Evolutionary conservation across 2,888 invertebrate species (phyloP).

Genomic region (Mythimna ferrago): DNA sequence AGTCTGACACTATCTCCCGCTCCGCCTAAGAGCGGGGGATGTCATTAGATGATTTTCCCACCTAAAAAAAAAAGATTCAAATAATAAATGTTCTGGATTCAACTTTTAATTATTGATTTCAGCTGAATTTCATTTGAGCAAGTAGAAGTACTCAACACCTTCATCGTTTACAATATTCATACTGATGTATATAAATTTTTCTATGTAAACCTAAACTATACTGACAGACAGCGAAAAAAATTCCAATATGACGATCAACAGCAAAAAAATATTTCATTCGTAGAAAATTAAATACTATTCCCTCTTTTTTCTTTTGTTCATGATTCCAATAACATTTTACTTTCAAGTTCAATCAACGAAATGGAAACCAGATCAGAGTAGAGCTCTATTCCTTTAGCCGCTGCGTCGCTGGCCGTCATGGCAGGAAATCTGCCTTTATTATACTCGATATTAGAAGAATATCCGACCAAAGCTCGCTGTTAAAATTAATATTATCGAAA

Average conservation of each 20-base stretch:
- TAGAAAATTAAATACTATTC: not conserved
- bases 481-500: conserved; percentile 56
- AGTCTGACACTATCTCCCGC: no score
- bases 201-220: not conserved
- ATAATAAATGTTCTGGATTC: no score
- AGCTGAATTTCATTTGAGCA: no score
- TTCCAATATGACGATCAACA: not conserved
- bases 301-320: not conserved
- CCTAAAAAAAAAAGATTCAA: no score
- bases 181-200: not conserved
- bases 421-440: conserved; percentile 48
- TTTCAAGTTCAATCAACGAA: conserved; percentile 41
- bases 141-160: no score
- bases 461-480: conserved; percentile 41
- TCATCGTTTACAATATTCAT: no score
- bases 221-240: not conserved
- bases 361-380: conserved; percentile 36
- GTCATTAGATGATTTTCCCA: no score
- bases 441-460: conserved; percentile 41
- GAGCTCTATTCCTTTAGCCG: not conserved
- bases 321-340: conserved; percentile 21
- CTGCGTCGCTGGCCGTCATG: conserved; percentile 20
- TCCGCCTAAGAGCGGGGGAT: no score
- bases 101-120: no score
- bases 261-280: not conserved